These are phyloP conservation scores for Heliothis peltigera DNA, from an alignment of 2,888 invertebrate genomes.

Conservation along the genomic window DNA sequence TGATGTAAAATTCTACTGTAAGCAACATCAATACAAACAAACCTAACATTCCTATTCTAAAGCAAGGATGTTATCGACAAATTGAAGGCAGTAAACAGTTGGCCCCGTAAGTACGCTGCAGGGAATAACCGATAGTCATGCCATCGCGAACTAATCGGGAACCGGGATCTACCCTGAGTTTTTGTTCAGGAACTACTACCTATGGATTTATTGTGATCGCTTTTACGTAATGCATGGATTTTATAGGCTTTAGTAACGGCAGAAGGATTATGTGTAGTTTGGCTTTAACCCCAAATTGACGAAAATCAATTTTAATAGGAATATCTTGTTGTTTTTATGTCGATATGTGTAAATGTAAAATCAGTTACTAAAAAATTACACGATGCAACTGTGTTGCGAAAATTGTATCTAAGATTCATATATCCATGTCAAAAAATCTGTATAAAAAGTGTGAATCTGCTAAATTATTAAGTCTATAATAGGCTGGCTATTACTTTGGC, in stretches of 20 bases:
- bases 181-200: slow-evolving; percentile 33
- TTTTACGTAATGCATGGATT: slow-evolving; percentile 41
- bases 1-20: slow-evolving; percentile 5
- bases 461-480: too few relatives aligned
- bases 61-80: slow-evolving; percentile 50
- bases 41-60: slow-evolving; percentile 13
- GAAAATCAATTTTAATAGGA: not conserved
- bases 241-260: slow-evolving; percentile 51
- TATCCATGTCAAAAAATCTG: too few relatives aligned
- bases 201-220: slow-evolving; percentile 48
- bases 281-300: not conserved
- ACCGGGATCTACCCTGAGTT: slow-evolving; percentile 70
- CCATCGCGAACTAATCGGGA: slow-evolving; percentile 70
- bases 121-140: slow-evolving; percentile 77
- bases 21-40: slow-evolving; percentile 1
- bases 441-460: too few relatives aligned
- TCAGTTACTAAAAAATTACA: not conserved
- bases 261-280: slow-evolving; percentile 28
- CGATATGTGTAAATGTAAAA: not conserved
- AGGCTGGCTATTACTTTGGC: too few relatives aligned
- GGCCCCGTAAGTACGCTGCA: slow-evolving; percentile 47
- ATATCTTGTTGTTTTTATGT: not conserved
- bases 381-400: not conserved
- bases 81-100: slow-evolving; percentile 60
- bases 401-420: not conserved